Percentiles rank a stretch among this genome's conserved stretches.
Evolutionary conservation across 2,797 vertebrate genomes (phyloP).

Genomic region (Enteromius paludinosus): DNA sequence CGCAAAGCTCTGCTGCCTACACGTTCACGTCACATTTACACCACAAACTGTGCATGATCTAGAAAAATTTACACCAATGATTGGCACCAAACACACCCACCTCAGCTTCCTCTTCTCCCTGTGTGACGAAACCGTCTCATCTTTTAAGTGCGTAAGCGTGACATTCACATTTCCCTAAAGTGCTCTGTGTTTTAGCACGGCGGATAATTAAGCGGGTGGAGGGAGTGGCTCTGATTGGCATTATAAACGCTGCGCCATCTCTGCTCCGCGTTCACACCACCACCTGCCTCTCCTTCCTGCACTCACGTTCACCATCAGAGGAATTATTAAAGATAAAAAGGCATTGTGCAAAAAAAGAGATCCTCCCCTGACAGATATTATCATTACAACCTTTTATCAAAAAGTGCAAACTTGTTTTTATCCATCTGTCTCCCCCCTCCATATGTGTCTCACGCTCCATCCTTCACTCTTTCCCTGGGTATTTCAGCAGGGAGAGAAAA

Average conservation of each 20-base stretch:
- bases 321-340: conserved; percentile 95
- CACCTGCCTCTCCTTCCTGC: conserved; percentile 76
- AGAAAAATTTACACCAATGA: conserved; percentile 49
- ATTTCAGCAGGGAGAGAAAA: conserved; percentile 71
- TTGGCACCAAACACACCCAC: conserved; percentile 44
- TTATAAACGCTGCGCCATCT: conserved; percentile 91
- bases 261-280: conserved; percentile 79
- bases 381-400: conserved; percentile 91
- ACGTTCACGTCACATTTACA: conserved; percentile 17
- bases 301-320: conserved; percentile 91
- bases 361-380: conserved; percentile 87
- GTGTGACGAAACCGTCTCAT: conserved; percentile 56
- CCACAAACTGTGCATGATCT: conserved; percentile 41
- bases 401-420: conserved; percentile 83
- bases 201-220: conserved; percentile 91
- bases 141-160: conserved; percentile 90
- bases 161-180: conserved; percentile 90
- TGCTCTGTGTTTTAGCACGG: conserved; percentile 88
- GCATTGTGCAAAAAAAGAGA: conserved; percentile 80
- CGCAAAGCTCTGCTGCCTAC: conserved; percentile 23
- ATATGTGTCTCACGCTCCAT: conserved; percentile 57
- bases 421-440: conserved; percentile 41
- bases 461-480: conserved; percentile 78
- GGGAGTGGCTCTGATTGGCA: conserved; percentile 91
- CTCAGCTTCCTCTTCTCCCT: conserved; percentile 3